Percentiles rank a stretch among this genome's conserved stretches.
Conservation (phyloP, 2,888 invertebrate genomes). For the Ametastegia equiseti region DNA sequence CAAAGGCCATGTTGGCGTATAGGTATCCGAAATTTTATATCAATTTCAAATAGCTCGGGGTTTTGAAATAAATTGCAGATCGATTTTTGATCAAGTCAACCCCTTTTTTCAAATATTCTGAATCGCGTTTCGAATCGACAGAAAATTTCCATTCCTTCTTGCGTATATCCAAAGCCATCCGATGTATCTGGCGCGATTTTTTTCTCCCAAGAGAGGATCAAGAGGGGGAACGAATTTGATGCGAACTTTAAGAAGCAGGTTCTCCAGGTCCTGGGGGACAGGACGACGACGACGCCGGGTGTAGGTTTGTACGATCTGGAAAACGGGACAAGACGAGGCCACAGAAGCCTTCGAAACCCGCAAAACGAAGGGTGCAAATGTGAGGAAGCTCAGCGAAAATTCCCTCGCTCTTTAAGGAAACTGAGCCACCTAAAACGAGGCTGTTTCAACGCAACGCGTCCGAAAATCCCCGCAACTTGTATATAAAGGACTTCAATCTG, state of each 20-base stretch:
- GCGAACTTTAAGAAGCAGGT: conserved; percentile 15
- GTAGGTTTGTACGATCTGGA: neutral
- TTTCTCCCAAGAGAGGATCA: neutral
- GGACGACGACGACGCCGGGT: conserved; percentile 4
- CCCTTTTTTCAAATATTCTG: neutral
- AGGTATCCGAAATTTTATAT: neutral
- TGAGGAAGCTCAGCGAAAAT: conserved; percentile 31
- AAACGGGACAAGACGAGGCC: neutral
- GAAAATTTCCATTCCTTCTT: neutral
- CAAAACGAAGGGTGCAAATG: conserved; percentile 40
- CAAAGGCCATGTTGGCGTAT: too few relatives aligned
- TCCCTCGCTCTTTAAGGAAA: conserved; percentile 35
- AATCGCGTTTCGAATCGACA: neutral
- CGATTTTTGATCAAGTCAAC: neutral
- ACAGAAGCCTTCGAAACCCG: neutral
- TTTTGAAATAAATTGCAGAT: neutral
- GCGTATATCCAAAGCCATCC: neutral
- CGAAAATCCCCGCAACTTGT: conserved; percentile 22
- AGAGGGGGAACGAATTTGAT: conserved; percentile 6
- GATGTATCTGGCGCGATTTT: neutral
- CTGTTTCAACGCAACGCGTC: conserved; percentile 28
- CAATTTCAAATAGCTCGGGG: too few relatives aligned
- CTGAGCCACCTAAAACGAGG: conserved; percentile 35
- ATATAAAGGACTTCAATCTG: neutral
- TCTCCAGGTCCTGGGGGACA: neutral